phyloP scores from a whole-genome alignment of 2,113 vertebrate species.

The Zosterops borbonicus region DNA sequence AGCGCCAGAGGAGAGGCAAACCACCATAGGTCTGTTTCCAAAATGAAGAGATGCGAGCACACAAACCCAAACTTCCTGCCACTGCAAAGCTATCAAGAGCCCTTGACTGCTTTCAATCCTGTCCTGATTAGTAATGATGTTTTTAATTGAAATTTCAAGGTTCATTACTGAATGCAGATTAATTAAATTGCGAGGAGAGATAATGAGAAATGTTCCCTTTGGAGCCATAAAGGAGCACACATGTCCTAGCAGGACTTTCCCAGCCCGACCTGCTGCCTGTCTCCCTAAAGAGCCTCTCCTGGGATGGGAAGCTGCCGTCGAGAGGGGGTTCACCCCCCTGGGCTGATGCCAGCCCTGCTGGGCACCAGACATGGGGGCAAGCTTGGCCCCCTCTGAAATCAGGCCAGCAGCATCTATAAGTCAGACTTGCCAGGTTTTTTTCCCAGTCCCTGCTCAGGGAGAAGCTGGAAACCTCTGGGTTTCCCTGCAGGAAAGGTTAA shows the following conservation, averaged over 20 bases:
- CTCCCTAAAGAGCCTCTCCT: neutral
- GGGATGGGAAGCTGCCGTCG: too few species aligned
- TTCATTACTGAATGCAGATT: conserved; percentile 77
- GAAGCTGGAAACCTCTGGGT: neutral
- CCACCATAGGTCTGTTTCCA: neutral
- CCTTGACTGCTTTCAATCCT: neutral
- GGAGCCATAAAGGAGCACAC: conserved; percentile 21
- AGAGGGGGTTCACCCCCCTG: neutral
- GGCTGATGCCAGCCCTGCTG: neutral
- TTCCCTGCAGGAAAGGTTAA: neutral
- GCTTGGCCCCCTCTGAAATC: neutral
- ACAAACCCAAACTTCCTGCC: neutral
- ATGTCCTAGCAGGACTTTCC: neutral
- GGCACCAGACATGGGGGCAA: rapidly evolving
- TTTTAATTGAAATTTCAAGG: conserved; percentile 79
- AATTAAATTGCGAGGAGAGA: conserved; percentile 72
- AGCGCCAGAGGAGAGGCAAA: neutral
- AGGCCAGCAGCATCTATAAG: neutral
- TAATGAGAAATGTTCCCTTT: conserved; percentile 69
- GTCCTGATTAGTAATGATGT: conserved; percentile 64
- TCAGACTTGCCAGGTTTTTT: neutral
- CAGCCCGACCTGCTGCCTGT: neutral
- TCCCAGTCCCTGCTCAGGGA: neutral
- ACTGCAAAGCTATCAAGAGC: neutral
- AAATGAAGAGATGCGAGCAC: neutral